Evolutionary conservation across 2,113 vertebrate species (phyloP), one percentile per base, ranked within the genome.

Genomic region (Aramus guarauna): DNA sequence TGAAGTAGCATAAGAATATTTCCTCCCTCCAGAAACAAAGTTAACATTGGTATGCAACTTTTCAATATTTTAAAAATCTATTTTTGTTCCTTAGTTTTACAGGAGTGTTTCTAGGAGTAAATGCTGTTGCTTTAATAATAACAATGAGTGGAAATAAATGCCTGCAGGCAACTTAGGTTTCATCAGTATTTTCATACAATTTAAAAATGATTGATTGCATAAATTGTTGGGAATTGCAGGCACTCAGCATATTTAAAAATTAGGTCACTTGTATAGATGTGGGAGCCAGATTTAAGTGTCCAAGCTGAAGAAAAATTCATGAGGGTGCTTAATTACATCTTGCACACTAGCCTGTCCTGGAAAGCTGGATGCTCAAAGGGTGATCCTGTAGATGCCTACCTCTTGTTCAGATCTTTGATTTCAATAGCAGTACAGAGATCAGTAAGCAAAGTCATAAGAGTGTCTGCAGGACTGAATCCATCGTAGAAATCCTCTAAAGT

Each of bases 161-260:
- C 37, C 74, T 55, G 15, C 5, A 9, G 71, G 75, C 45, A 83
- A 45, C 85, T 45, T 66, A 27, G 20, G n/a, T 92, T 93, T 80
- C 67, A 76, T 90, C 67, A 93, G 85, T 85, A 50, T 94, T 94
- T 95, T 94, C 45, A 6, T 76, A 64, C 75, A 93, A 73, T 69
- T 83, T 88, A 93, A 95, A 0, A 1, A 92, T 93, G 88, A 96
- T 62, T 93, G 92, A 93, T 94, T 85, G 53, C 36, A 52, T 39
- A 80, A 90, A 92, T 88, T 94, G 50, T 45, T 90, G 75, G 59
- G 63, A 93, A 88, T 80, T 86, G 85, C 68, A 90, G 72, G 52
- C 45, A 83, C 43, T 85, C 82, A 77, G 50, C 22, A 0, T 63
- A 47, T 69, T 92, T 90, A 27, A 92, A 92, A 93, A 93, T 59